Base-by-base conservation (phyloP, 2,797 vertebrate genomes). In the Acipenser ruthenus region DNA sequence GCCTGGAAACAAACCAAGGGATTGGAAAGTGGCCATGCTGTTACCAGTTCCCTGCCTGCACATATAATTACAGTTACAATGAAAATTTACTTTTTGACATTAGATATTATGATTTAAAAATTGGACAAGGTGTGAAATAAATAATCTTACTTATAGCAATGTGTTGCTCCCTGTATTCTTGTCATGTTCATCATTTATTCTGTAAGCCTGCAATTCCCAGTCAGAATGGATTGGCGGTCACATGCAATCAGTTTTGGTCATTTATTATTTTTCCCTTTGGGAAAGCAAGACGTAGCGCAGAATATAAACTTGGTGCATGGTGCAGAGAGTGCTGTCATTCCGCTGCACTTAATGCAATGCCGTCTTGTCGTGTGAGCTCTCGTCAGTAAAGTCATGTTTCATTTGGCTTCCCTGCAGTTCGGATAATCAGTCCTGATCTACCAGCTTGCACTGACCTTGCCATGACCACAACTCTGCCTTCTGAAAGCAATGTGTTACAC, bases 61-160 rank as follows among this genome's bases (percentile, higher is more conserved):
- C 37, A 37, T 37, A 37, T 37, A 37, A 37, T 37, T 37, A 18
- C 18, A 37, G 37, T 37, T 37, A 37, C 23, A 37, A 37, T 37
- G 5, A 37, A 37, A 37, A 37, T 5, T 1, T 37, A 5, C 37
- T 37, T 37, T 37, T 37, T 37, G 37, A 37, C 37, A 37, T 37
- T 37, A 37, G 37, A 37, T 37, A 37, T 4, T 37, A 37, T 37
- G 37, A 37, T 37, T 37, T 37, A 37, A 37, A 37, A 37, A 37
- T 37, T 37, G 37, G 37, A 37, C 37, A 37, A 63, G 52, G 53
- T 64, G 49, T 49, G 48, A 48, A 70, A 67, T 63, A 53, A 49
- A 18, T 52, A 58, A 58, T 13, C 18, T n/a, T 62, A 67, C 61
- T 66, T 49, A 12, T 58, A 50, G 52, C 37, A 64, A 37, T 15